These are phyloP conservation scores for Drosophila erecta DNA, from an alignment of 1,140 invertebrate genomes.

Conservation along the genomic window DNA sequence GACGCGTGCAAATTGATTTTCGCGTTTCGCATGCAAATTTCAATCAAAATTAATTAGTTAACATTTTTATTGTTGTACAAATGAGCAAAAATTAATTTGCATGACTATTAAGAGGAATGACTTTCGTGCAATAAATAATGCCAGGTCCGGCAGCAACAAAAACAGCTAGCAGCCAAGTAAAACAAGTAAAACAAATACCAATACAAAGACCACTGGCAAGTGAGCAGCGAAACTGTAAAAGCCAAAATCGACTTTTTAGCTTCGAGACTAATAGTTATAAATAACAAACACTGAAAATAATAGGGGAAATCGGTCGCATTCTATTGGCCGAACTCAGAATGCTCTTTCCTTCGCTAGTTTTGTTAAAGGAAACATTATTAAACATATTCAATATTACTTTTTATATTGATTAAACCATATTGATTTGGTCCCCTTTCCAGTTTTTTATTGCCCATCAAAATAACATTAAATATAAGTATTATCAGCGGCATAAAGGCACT, in stretches of 20 bases:
- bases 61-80: constrained; percentile 84
- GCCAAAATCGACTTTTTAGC: constrained; percentile 49
- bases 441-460: background rate
- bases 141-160: constrained; percentile 33
- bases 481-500: background rate
- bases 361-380: background rate
- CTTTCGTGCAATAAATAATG: constrained; percentile 81
- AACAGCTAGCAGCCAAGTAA: constrained; percentile 11
- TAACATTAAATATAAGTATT: background rate
- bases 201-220: constrained; percentile 19
- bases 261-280: constrained; percentile 43
- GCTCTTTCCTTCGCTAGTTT: constrained; percentile 8
- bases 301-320: background rate
- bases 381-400: background rate
- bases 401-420: too few species aligned
- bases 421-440: background rate
- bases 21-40: constrained; percentile 84
- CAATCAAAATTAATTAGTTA: constrained; percentile 84
- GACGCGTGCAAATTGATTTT: constrained; percentile 80
- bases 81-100: constrained; percentile 83
- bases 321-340: constrained; percentile 7
- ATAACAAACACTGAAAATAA: constrained; percentile 39
- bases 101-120: constrained; percentile 82
- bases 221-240: constrained; percentile 63
- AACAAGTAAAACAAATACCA: constrained; percentile 16